Conservation (phyloP, 1,140 invertebrate genomes). For the Copidosoma floridanum region DNA sequence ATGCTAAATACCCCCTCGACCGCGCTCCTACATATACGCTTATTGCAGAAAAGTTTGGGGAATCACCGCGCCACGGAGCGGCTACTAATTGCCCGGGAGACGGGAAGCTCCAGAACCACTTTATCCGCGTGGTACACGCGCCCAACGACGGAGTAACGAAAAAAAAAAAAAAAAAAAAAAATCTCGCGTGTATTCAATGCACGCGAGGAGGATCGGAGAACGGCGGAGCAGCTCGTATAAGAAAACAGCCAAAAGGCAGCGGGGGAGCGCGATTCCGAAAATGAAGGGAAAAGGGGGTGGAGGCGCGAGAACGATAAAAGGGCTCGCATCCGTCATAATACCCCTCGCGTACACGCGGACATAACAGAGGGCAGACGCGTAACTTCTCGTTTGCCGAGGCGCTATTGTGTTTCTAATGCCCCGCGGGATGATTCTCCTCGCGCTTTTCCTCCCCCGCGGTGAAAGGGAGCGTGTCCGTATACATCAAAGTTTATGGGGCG, state of each 20-base stretch:
- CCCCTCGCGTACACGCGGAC: too few species aligned
- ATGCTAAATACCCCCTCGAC: constrained; percentile 46
- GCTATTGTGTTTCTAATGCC: constrained; percentile 47
- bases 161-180: too few species aligned
- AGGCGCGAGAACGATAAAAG: constrained; percentile 20
- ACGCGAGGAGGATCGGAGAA: too few species aligned
- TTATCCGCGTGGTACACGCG: too few species aligned
- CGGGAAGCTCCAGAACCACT: too few species aligned
- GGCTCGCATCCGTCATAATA: constrained; percentile 47
- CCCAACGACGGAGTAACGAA: too few species aligned
- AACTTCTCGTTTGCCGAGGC: constrained; percentile 47
- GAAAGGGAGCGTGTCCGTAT: constrained; percentile 29
- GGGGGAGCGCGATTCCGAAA: too few species aligned
- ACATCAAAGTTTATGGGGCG: constrained; percentile 50
- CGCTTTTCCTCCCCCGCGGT: constrained; percentile 26
- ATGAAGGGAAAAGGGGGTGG: too few species aligned
- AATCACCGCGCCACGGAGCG: too few species aligned
- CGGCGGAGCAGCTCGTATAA: too few species aligned
- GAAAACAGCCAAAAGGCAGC: neutral
- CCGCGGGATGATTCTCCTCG: constrained; percentile 32
- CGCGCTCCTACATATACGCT: constrained; percentile 19
- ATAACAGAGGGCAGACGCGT: constrained; percentile 38
- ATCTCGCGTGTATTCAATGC: too few species aligned
- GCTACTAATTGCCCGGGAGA: constrained; percentile 11
- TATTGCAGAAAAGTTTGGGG: constrained; percentile 25